Conservation (phyloP, 2,888 invertebrate species). For the Cremastinae sp. region DNA sequence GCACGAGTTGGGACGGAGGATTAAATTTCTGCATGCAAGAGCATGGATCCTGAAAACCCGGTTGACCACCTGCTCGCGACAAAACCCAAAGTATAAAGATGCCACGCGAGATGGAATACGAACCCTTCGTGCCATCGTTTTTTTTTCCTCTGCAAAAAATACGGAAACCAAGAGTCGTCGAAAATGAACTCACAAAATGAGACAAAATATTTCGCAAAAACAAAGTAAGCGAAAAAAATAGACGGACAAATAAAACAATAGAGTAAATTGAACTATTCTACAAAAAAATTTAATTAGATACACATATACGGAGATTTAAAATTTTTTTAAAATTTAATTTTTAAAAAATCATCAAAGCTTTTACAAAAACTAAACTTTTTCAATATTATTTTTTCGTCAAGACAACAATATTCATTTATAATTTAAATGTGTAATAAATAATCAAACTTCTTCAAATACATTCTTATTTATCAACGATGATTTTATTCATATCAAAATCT, state of each 20-base stretch:
- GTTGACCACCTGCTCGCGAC: conserved; percentile 44
- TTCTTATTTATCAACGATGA: too few species aligned
- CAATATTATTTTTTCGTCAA: too few species aligned
- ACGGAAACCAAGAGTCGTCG: neutral
- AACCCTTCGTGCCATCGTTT: neutral
- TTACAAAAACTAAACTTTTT: too few species aligned
- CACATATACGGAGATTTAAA: too few species aligned
- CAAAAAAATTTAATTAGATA: too few species aligned
- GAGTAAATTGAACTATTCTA: neutral
- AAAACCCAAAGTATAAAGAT: neutral
- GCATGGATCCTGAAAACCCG: conserved; percentile 19
- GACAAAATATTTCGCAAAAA: neutral
- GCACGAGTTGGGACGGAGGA: conserved; percentile 28
- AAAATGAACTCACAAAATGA: conserved; percentile 34
- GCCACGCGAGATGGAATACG: neutral
- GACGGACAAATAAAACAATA: neutral
- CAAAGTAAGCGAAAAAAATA: neutral
- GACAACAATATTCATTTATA: too few species aligned
- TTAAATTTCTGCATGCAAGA: conserved; percentile 47
- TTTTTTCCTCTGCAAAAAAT: neutral
- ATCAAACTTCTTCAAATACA: too few species aligned
- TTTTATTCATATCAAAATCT: too few species aligned
- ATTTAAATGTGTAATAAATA: too few species aligned
- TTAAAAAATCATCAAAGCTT: too few species aligned
- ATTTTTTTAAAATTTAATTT: too few species aligned